Percentiles rank a stretch among this genome's conserved stretches.
Evolutionary conservation across 2,888 invertebrate species (phyloP).

Genomic region (Dicyrtoma fusca): DNA sequence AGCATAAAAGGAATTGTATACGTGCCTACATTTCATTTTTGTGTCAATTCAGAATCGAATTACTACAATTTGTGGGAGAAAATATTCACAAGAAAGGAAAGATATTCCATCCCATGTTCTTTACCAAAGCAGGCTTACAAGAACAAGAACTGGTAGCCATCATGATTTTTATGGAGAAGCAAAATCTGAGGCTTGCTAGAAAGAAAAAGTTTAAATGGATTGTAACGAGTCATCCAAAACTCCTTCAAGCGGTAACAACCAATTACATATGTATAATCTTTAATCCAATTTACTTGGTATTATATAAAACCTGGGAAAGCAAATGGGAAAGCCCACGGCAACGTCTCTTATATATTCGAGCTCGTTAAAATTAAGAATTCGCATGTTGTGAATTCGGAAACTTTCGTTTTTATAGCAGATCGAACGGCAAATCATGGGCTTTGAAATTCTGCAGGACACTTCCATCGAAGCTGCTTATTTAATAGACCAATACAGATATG

Average conservation of each 20-base stretch:
- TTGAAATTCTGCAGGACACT: neutral
- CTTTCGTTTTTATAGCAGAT: conserved; percentile 5
- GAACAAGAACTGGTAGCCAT: conserved; percentile 9
- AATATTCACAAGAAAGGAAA: conserved; percentile 7
- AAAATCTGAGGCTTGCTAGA: neutral
- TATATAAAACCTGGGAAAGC: too few relatives aligned
- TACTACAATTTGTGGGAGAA: conserved; percentile 20
- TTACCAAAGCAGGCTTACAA: neutral
- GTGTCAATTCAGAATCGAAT: neutral
- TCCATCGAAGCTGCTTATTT: neutral
- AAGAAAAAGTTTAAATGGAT: conserved; percentile 11
- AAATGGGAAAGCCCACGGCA: too few relatives aligned
- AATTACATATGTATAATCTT: too few relatives aligned
- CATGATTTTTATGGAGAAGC: conserved; percentile 12
- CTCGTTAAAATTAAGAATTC: too few relatives aligned
- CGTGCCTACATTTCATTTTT: too few relatives aligned
- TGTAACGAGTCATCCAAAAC: conserved; percentile 8
- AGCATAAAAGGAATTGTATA: too few relatives aligned
- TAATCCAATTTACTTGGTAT: too few relatives aligned
- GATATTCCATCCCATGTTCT: conserved; percentile 12
- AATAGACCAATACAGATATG: neutral
- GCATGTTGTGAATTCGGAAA: too few relatives aligned
- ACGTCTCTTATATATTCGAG: too few relatives aligned
- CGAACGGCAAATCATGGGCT: conserved; percentile 17
- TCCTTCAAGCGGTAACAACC: conserved; percentile 2